These are phyloP conservation scores for Carabus problematicus DNA, from an alignment of 2,888 invertebrate genomes.

Conservation along the genomic window DNA sequence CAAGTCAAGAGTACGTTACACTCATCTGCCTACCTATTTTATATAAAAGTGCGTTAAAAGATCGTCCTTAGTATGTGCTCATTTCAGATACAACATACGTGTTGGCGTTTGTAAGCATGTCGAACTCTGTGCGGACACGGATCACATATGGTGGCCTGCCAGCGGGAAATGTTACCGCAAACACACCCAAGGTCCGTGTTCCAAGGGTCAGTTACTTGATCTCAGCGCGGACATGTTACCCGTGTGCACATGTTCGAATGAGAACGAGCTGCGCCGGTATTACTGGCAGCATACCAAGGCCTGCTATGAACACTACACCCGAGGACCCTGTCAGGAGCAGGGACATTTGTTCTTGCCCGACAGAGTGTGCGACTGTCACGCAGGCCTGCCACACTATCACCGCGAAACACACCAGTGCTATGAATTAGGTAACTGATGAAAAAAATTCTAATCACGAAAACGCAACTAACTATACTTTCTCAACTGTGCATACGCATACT, in stretches of 20 bases:
- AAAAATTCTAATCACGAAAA: neutral
- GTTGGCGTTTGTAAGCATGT: constrained; percentile 77
- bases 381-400: constrained; percentile 77
- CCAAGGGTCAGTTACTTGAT: constrained; percentile 73
- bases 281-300: constrained; percentile 69
- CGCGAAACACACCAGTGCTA: constrained; percentile 73
- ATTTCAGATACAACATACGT: constrained; percentile 58
- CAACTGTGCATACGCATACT: neutral
- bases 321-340: constrained; percentile 77
- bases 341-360: constrained; percentile 82
- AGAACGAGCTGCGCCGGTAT: constrained; percentile 60
- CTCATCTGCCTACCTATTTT: neutral
- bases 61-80: neutral
- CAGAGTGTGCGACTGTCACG: constrained; percentile 75
- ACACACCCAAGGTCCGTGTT: constrained; percentile 77
- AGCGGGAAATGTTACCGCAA: constrained; percentile 77
- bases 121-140: constrained; percentile 68
- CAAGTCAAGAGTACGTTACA: constrained; percentile 3
- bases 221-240: constrained; percentile 68
- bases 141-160: constrained; percentile 78
- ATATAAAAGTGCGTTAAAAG: neutral
- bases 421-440: constrained; percentile 69
- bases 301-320: constrained; percentile 81
- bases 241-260: constrained; percentile 64
- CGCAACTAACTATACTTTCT: neutral